phyloP scores from a whole-genome alignment of 2,888 invertebrate genomes.

The Atherix ibis region DNA sequence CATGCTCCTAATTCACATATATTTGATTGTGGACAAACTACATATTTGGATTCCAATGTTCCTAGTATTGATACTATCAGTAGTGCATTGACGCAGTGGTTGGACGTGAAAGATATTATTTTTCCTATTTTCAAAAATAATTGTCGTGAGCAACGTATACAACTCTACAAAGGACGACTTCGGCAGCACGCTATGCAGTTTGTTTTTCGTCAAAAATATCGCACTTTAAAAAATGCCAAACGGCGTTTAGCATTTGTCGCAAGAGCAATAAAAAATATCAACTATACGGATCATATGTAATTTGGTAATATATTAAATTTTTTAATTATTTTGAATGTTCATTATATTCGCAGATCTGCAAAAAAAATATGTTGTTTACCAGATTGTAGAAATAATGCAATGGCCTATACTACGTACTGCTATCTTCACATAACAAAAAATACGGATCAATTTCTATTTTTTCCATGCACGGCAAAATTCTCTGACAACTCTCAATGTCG shows the following conservation, averaged over 20 bases:
- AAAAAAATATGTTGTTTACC: slow-evolving; percentile 22
- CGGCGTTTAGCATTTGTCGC: slow-evolving; percentile 26
- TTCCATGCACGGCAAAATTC: slow-evolving; percentile 66
- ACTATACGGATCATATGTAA: slow-evolving; percentile 20
- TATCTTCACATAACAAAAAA: slow-evolving; percentile 71
- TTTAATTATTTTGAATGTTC: slow-evolving; percentile 1
- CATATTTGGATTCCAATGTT: neutral
- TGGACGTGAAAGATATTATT: slow-evolving; percentile 17
- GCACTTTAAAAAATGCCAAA: slow-evolving; percentile 21
- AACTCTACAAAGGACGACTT: slow-evolving; percentile 22
- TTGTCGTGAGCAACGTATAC: slow-evolving; percentile 28
- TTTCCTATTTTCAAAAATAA: slow-evolving; percentile 13
- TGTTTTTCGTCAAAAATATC: slow-evolving; percentile 22
- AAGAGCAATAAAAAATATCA: slow-evolving; percentile 23
- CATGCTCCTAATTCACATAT: slow-evolving; percentile 37
- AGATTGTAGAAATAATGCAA: slow-evolving; percentile 22
- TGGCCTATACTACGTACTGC: slow-evolving; percentile 54
- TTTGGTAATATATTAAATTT: slow-evolving; percentile 5
- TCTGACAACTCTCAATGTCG: slow-evolving; percentile 63
- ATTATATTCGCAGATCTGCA: slow-evolving; percentile 11
- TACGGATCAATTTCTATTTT: slow-evolving; percentile 66
- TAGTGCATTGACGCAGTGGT: slow-evolving; percentile 26
- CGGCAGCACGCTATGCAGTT: slow-evolving; percentile 28
- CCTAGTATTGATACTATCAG: slow-evolving; percentile 16
- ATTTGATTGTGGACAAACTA: slow-evolving; percentile 26